phyloP scores from a whole-genome alignment of 2,888 invertebrate genomes.

The Lasioglossum figueresi region DNA sequence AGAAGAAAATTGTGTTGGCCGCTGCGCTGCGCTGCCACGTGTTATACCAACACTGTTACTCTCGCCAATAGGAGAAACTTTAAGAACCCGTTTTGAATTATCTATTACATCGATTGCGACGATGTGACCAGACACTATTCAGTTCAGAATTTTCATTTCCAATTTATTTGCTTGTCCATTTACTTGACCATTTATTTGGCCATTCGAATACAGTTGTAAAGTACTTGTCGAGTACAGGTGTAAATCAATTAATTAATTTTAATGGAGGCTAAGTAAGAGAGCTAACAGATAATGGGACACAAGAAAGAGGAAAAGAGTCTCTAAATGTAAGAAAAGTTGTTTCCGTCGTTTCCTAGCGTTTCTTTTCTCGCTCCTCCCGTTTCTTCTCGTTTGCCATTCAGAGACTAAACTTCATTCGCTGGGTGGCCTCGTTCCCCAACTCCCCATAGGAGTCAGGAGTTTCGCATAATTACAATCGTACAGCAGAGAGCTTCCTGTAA shows the following conservation, averaged over 20 bases:
- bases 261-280: no score
- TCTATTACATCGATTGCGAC: no score
- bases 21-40: background rate
- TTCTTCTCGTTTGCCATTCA: constrained; percentile 19
- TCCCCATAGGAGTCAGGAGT: background rate
- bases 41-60: background rate
- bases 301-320: background rate
- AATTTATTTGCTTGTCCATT: no score
- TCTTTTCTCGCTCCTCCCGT: background rate
- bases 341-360: background rate
- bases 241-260: background rate
- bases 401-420: constrained; percentile 27
- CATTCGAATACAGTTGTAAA: no score
- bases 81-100: background rate
- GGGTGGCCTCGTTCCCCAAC: background rate
- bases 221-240: no score
- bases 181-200: no score
- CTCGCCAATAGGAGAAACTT: background rate
- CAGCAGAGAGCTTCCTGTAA: constrained; percentile 27
- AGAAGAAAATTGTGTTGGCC: background rate
- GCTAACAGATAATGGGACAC: background rate
- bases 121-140: no score
- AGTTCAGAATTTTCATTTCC: no score
- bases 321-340: background rate
- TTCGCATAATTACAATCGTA: constrained; percentile 55